These are phyloP conservation scores for Rhaphigaster nebulosa DNA, from an alignment of 2,888 invertebrate genomes.

Conservation along the genomic window DNA sequence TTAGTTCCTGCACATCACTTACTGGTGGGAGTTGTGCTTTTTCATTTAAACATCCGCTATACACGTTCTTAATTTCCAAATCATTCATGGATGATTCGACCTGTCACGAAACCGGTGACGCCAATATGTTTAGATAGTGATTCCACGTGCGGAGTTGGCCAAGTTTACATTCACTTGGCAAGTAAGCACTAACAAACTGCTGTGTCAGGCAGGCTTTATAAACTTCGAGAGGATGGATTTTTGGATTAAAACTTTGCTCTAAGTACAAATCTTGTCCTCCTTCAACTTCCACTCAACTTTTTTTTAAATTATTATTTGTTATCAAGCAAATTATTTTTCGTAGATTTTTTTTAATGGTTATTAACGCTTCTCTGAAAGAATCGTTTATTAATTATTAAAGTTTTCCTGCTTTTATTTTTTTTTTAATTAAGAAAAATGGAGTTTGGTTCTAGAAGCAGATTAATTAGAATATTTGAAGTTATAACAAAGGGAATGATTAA, in stretches of 20 bases:
- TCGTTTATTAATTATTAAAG: not conserved
- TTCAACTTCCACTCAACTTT: not conserved
- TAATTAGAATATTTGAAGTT: no score
- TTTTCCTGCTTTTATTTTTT: not conserved
- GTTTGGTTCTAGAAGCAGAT: not conserved
- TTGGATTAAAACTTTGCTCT: constrained; percentile 41
- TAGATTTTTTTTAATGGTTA: not conserved
- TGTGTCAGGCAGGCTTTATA: constrained; percentile 45
- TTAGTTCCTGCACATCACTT: no score
- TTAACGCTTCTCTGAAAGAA: not conserved
- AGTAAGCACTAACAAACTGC: constrained; percentile 36
- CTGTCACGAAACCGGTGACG: not conserved
- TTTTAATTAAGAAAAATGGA: not conserved
- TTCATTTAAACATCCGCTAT: not conserved
- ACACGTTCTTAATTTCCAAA: not conserved
- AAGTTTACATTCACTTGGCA: constrained; percentile 42
- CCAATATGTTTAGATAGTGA: constrained; percentile 37
- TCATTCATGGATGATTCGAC: not conserved
- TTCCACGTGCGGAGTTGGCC: constrained; percentile 10
- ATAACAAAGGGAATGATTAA: no score
- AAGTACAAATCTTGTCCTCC: constrained; percentile 46
- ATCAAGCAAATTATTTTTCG: not conserved
- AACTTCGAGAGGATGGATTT: constrained; percentile 11
- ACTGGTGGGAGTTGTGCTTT: not conserved
- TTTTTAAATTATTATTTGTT: not conserved